Evolutionary conservation across 2,888 invertebrate genomes (phyloP), one percentile per base, ranked within the genome.

Genomic region (Ophonus ardosiacus): DNA sequence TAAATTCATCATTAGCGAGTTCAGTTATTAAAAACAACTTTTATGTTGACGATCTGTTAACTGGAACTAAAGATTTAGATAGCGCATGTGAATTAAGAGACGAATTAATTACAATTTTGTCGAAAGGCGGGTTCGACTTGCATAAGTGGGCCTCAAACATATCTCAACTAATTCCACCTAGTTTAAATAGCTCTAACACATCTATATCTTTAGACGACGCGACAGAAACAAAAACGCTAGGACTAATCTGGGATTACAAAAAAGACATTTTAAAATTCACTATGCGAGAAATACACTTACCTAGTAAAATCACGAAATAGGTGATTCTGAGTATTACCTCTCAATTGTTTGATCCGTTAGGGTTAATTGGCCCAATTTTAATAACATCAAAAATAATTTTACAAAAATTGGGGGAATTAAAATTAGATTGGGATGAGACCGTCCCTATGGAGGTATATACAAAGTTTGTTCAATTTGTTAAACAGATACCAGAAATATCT

Each of bases 361-460:
- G 78, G 1, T 78, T 56, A 78, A 21, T 78, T 43, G 78, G 57
- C 7, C 57, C 57, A 1, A 18, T 78, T 56, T 7, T 57, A 56
- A 24, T 78, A 15, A 15, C 7, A 18, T 18, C 78, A 18, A 78
- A 51, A 56, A 78, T 78, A 51, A 1, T 78, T n/a, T n/a, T 78
- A 7, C 78, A 78, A 21, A 17, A 78, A 18, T 56, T 78, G 21
- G 51, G 78, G 78, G 7, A 5, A 21, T 3, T 6, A 51, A 56
- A 56, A 51, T 17, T 76, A 18, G 76, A 76, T 18, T 76, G 76
- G 76, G 43, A 76, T 18, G 51, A 74, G n/a, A 31, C 74, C 7
- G 74, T 74, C 31, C 21, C 65, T 10, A 65, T 65, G n/a, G n/a
- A n/a, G n/a, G 18, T 10, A 65, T 65, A 13, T 65, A 65, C 21